Evolutionary conservation across 2,888 invertebrate species (phyloP).

Genomic region (Cephus pygmeus): DNA sequence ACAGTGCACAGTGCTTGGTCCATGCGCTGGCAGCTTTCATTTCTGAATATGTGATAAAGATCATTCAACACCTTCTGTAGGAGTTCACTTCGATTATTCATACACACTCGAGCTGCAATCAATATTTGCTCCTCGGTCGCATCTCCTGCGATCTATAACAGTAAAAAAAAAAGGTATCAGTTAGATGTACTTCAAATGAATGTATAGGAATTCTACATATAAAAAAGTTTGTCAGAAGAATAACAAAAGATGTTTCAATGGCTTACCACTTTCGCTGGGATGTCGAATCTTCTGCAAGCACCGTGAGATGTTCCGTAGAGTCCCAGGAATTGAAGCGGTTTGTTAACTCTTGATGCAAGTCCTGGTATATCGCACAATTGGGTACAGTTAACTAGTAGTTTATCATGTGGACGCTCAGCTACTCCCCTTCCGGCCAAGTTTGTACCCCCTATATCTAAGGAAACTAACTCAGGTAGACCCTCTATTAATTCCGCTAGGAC

Average conservation of each 20-base stretch:
- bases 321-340: conserved; percentile 89
- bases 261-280: conserved; percentile 87
- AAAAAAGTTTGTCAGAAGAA: background rate
- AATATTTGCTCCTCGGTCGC: conserved; percentile 91
- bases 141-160: conserved; percentile 85
- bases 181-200: background rate
- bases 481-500: conserved; percentile 78
- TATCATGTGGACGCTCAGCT: conserved; percentile 67
- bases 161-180: background rate
- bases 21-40: conserved; percentile 82
- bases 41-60: conserved; percentile 87
- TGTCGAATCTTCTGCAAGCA: conserved; percentile 90
- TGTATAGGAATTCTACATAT: background rate
- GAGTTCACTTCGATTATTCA: conserved; percentile 82
- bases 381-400: conserved; percentile 28
- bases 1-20: conserved; percentile 83
- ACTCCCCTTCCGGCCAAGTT: conserved; percentile 91
- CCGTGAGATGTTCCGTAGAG: conserved; percentile 90
- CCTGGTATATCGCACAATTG: conserved; percentile 84
- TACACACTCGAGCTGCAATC: conserved; percentile 84
- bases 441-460: conserved; percentile 95
- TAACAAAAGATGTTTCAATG: background rate
- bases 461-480: conserved; percentile 79
- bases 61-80: conserved; percentile 89
- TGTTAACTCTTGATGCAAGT: conserved; percentile 78